Base-by-base conservation (phyloP, 2,113 vertebrate species). In the Datnioides undecimradiatus region DNA sequence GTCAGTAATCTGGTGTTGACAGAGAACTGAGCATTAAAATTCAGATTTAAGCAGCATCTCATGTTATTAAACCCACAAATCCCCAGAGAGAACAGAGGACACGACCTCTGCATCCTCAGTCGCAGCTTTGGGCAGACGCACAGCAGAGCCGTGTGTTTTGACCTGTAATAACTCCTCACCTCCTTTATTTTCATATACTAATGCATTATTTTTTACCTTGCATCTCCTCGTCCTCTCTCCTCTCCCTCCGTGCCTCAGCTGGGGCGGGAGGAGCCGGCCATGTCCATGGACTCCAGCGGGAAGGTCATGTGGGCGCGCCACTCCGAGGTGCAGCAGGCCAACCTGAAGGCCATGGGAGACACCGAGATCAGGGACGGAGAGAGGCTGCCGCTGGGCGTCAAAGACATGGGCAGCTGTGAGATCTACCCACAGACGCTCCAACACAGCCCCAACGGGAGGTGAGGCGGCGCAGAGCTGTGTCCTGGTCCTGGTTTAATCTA, bases 391-490 rank as follows among this genome's bases (percentile, higher is more conserved):
- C 92, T 98, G 87, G 96, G 96, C 21, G 96, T 98, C 17, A 98
- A 98, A 89, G 97, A 98, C 63, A 98, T 98, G 97, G 97, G 97
- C 46, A 98, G 97, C 91, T 98, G 97, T 88, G 97, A 98, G 90
- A 97, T 98, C 79, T 98, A 97, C 84, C 97, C 97, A 55, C 97
- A 98, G 90, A 98, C 97, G 13, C 97, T 98, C 87, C 97, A 97
- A 69, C 97, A 98, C 93, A 98, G 97, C 79, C 97, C 97, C 6
- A 98, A 98, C 21, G 97, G 97, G 83, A 94, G 97, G 97, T 97
- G 93, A 92, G 86, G 13, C 6, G 10, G n/a, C 6, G 12, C n/a
- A 2, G 8, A 3, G 17, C 23, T 16, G 27, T 27, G 59, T n/a
- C n/a, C n/a, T n/a, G n/a, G 45, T 48, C 29, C 57, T 59, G 58